Base-by-base conservation (phyloP, 2,113 vertebrate genomes). In the Cottus gobio region DNA sequence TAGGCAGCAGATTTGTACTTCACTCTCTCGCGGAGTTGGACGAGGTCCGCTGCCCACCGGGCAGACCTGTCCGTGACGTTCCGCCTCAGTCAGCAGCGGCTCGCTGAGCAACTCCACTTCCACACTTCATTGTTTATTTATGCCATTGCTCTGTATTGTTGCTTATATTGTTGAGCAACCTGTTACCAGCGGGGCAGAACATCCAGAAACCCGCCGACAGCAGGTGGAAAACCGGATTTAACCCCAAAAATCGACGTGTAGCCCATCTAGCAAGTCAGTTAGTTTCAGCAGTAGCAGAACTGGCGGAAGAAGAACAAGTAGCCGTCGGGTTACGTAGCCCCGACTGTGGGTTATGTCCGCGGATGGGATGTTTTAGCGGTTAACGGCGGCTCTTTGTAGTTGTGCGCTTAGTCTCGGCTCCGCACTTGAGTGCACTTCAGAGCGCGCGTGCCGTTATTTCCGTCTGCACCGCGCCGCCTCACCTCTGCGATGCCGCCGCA, bases 401-500 rank as follows among this genome's bases (percentile, higher is more conserved):
- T 39, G 7, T 57, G 71, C 71, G 37, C 28, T 31, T 60, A 52
- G 54, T 81, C 36, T 63, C 58, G 1, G 62, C 57, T 56, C 58
- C 62, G 57, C 76, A 65, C 77, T 63, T 74, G 4, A 70, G 48
- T 77, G 62, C 83, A 73, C 75, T 79, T 72, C 15, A 71, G 26
- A 37, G 61, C 71, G 13, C 74, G 13, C 74, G 11, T 37, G 56
- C 31, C 24, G 68, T 26, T 42, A 30, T 58, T 48, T 52, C 24
- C 12, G 63, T 44, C 31, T 18, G 58, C 26, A 57, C 15, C n/a
- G 22, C 16, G 34, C 20, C 22, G 48, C 31, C 24, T 7, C 7
- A 57, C 37, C n/a, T 61, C 42, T 3, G 9, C 13, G 0, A 31
- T 57, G n/a, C 22, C 28, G 13, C 46, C 46, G 24, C 5, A 26